A percentile compares a stretch with the other conserved stretches of the same genome.
These are phyloP conservation scores for Monochamus alternatus DNA, from an alignment of 2,888 invertebrate genomes.

Conservation along the genomic window DNA sequence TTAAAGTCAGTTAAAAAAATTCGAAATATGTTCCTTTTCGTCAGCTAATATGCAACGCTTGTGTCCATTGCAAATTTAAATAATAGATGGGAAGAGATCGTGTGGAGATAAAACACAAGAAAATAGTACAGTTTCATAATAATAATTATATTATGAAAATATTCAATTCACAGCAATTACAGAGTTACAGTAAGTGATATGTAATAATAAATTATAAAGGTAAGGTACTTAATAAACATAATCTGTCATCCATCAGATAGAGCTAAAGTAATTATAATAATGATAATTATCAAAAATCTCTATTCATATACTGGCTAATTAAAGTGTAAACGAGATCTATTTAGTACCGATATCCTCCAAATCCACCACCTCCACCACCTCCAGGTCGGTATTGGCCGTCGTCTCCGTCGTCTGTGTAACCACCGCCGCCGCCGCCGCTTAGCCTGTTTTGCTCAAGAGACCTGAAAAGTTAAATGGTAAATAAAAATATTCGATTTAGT, in stretches of 20 bases:
- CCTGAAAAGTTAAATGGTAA: slow-evolving; percentile 45
- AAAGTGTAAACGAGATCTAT: background rate
- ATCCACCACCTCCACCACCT: slow-evolving; percentile 50
- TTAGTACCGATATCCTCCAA: slow-evolving; percentile 52
- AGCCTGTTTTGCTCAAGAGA: slow-evolving; percentile 61
- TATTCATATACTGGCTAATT: slow-evolving; percentile 20
- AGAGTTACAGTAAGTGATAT: slow-evolving; percentile 20
- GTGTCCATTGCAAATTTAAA: background rate
- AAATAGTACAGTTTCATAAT: slow-evolving; percentile 16
- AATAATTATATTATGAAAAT: slow-evolving; percentile 24
- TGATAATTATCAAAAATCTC: slow-evolving; percentile 6
- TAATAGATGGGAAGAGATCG: background rate
- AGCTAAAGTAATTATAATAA: slow-evolving; percentile 8
- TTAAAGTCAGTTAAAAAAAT: no score
- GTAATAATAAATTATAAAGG: slow-evolving; percentile 24
- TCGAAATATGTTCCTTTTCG: no score
- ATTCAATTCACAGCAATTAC: slow-evolving; percentile 34
- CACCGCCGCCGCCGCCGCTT: slow-evolving; percentile 55
- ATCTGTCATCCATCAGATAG: slow-evolving; percentile 18
- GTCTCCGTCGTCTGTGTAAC: slow-evolving; percentile 46
- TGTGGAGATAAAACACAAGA: background rate
- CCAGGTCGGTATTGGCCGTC: slow-evolving; percentile 62
- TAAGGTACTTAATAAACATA: slow-evolving; percentile 11
- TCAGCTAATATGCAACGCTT: background rate
- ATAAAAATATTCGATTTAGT: no score